Conservation (phyloP, 1,140 invertebrate species). For the Cydia strobilella region DNA sequence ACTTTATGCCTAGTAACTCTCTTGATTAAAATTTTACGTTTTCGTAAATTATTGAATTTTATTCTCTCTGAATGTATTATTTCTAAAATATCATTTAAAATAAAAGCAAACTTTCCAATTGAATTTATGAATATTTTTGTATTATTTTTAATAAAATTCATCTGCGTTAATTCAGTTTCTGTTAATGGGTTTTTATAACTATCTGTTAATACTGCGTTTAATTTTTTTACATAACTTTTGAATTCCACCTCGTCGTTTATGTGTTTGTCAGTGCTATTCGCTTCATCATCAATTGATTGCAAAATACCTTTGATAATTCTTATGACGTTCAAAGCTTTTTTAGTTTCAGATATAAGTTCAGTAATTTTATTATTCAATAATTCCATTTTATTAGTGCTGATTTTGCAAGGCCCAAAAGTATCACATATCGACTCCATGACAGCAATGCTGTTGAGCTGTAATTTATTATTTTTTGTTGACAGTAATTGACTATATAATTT, state of each 20-base stretch:
- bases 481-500: conserved; percentile 52
- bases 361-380: conserved; percentile 51
- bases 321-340: conserved; percentile 53
- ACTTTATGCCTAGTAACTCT: conserved; percentile 34
- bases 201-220: conserved; percentile 54
- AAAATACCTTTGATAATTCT: conserved; percentile 61
- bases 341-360: conserved; percentile 52
- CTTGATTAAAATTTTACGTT: conserved; percentile 38
- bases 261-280: conserved; percentile 3
- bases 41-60: conserved; percentile 18
- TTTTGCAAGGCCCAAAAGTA: conserved; percentile 50
- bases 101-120: conserved; percentile 56
- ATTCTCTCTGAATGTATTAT: conserved; percentile 32
- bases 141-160: conserved; percentile 61
- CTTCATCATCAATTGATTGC: conserved; percentile 47
- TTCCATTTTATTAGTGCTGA: conserved; percentile 41
- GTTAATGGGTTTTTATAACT: conserved; percentile 43
- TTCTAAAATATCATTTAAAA: conserved; percentile 56
- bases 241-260: conserved; percentile 25
- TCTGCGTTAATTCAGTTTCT: conserved; percentile 47
- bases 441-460: conserved; percentile 38
- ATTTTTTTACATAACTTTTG: conserved; percentile 48
- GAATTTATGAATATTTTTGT: conserved; percentile 55
- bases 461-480: conserved; percentile 39
- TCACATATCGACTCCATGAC: conserved; percentile 52